These are phyloP conservation scores for Nanorana parkeri DNA, from an alignment of 2,113 vertebrate genomes.

Conservation along the genomic window DNA sequence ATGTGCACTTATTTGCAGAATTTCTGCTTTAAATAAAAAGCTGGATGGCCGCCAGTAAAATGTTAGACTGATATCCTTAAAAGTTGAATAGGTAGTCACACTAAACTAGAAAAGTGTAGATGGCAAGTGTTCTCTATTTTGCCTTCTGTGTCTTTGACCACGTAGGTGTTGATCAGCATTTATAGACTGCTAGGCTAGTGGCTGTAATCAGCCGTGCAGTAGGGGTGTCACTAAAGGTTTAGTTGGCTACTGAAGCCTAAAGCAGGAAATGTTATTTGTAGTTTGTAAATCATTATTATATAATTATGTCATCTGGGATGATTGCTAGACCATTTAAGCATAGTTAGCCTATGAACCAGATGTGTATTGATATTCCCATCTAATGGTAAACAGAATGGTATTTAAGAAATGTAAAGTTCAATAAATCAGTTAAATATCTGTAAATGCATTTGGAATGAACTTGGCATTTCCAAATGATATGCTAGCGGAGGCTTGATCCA, in stretches of 20 bases:
- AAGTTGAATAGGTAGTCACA: slow-evolving; percentile 63
- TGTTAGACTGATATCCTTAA: slow-evolving; percentile 68
- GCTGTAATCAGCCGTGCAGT: slow-evolving; percentile 55
- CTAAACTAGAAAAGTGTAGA: slow-evolving; percentile 66
- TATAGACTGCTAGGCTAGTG: slow-evolving; percentile 66
- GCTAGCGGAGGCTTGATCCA: slow-evolving; percentile 62
- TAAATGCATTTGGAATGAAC: slow-evolving; percentile 69
- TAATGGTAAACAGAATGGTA: slow-evolving; percentile 68
- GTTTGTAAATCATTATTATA: slow-evolving; percentile 65
- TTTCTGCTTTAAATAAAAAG: slow-evolving; percentile 83
- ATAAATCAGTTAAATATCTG: slow-evolving; percentile 64
- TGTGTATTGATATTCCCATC: slow-evolving; percentile 67
- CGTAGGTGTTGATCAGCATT: slow-evolving; percentile 69
- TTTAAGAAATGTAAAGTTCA: slow-evolving; percentile 56
- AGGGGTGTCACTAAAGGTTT: slow-evolving; percentile 58
- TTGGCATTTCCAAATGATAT: slow-evolving; percentile 61
- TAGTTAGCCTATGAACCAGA: slow-evolving; percentile 63
- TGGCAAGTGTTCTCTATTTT: slow-evolving; percentile 58
- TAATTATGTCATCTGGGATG: slow-evolving; percentile 61
- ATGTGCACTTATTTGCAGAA: slow-evolving; percentile 63
- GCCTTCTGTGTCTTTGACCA: slow-evolving; percentile 57
- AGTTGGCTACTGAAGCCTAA: slow-evolving; percentile 63
- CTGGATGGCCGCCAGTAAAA: slow-evolving; percentile 74
- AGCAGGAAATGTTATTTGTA: slow-evolving; percentile 65
- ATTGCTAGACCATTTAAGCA: slow-evolving; percentile 63